Base-by-base conservation (phyloP, 2,888 invertebrate species). In the Argyra leucocephala region DNA sequence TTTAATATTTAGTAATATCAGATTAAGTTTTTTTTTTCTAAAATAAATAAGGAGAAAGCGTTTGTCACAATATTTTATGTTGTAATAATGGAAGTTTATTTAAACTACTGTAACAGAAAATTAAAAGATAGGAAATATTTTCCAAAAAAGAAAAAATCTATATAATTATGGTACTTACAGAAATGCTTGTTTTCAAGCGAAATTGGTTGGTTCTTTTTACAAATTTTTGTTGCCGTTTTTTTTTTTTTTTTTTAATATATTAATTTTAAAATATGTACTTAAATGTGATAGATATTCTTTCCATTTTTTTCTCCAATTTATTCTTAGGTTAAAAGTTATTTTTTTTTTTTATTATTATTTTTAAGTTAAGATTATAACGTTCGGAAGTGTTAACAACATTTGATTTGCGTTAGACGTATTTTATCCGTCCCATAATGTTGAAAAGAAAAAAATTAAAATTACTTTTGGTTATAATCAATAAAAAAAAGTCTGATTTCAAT, bases 291-390 rank as follows among this genome's bases (percentile, higher is more conserved):
- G 15, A 18, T 48, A 48, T 48, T 48, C 48, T 48, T 48, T 48
- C 48, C 48, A 48, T 48, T 48, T 48, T 48, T 15, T 48, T 48
- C 48, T 48, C 48, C 48, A 48, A 48, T 48, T 48, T 48, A 48
- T 18, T 18, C 18, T 48, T 48, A 48, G 48, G 48, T 48, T 48
- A 18, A 48, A 48, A 12, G 15, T 18, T 48, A 48, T 48, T 48
- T 48, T 48, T 48, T 18, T 37, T 37, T 37, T n/a, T n/a, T n/a
- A n/a, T 15, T 3, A 37, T 48, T 18, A 48, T 15, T 48, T 48
- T 2, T 48, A 48, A 48, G 31, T 31, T 10, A 31, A 31, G 1
- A 4, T 31, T 31, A 12, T 31, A 31, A 48, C 48, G 48, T 48
- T 48, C 48, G 18, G 48, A 48, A 48, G 48, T 48, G n/a, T n/a